Evolutionary conservation across 2,113 vertebrate species (phyloP).

Genomic region (Murina feae): DNA sequence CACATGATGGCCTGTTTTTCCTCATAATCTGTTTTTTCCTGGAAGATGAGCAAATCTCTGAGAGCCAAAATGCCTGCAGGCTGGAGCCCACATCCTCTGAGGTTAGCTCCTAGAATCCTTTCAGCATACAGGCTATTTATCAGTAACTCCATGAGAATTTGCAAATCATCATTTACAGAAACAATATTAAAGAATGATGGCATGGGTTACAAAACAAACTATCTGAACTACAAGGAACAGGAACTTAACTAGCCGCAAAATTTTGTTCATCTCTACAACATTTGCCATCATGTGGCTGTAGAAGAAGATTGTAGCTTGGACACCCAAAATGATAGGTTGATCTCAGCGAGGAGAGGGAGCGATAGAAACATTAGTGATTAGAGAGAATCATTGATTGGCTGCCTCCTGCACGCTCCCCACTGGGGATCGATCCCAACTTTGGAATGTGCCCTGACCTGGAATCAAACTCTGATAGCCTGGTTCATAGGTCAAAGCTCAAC

Average conservation of each 20-base stretch:
- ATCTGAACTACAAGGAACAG: too few relatives aligned
- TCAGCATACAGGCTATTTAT: background rate
- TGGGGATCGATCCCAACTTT: too few relatives aligned
- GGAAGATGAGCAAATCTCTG: background rate
- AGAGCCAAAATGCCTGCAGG: background rate
- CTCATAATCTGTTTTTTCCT: background rate
- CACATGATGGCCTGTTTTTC: background rate
- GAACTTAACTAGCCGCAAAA: background rate
- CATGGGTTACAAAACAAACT: background rate
- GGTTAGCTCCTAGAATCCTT: background rate
- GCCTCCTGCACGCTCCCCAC: too few relatives aligned
- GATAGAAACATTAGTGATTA: background rate
- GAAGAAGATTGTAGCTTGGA: background rate
- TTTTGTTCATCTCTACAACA: constrained; percentile 7
- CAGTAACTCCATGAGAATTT: background rate
- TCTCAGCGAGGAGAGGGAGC: too few relatives aligned
- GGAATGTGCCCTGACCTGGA: too few relatives aligned
- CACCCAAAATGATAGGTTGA: background rate
- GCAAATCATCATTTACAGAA: background rate
- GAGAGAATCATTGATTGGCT: too few relatives aligned
- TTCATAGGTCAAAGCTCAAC: background rate
- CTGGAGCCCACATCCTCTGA: background rate
- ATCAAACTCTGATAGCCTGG: too few relatives aligned
- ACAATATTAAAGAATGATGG: background rate
- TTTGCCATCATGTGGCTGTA: constrained; percentile 42